Percentiles rank a stretch among this genome's conserved stretches.
These are phyloP conservation scores for Mythimna vitellina DNA, from an alignment of 2,888 invertebrate species.

Conservation along the genomic window DNA sequence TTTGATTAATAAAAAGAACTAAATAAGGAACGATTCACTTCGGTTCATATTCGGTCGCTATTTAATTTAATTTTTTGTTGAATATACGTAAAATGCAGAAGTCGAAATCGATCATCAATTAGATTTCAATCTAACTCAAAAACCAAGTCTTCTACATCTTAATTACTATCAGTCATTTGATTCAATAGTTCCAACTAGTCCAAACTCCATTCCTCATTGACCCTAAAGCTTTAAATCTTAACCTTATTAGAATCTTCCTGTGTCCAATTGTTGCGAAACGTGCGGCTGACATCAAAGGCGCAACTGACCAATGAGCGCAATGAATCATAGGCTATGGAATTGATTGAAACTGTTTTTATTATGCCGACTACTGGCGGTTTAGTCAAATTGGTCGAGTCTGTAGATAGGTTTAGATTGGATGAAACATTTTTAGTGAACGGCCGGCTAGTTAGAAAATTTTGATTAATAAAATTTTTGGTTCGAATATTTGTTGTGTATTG, in stretches of 20 bases:
- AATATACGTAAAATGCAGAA: neutral
- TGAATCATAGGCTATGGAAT: slow-evolving; percentile 81
- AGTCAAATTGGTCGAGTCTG: slow-evolving; percentile 63
- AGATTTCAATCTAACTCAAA: neutral
- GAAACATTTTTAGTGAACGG: slow-evolving; percentile 48
- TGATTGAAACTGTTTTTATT: slow-evolving; percentile 78
- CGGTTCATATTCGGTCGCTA: too few species aligned
- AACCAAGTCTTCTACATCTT: neutral
- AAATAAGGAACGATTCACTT: too few species aligned
- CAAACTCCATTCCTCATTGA: slow-evolving; percentile 71
- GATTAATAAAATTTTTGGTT: slow-evolving; percentile 42
- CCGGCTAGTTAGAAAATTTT: slow-evolving; percentile 44
- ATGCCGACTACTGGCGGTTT: slow-evolving; percentile 67
- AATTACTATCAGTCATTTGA: slow-evolving; percentile 39
- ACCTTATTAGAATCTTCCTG: slow-evolving; percentile 88
- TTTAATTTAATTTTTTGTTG: too few species aligned
- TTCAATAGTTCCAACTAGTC: slow-evolving; percentile 38
- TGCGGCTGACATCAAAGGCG: slow-evolving; percentile 77
- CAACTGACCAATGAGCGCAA: slow-evolving; percentile 75
- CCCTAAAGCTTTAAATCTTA: slow-evolving; percentile 85
- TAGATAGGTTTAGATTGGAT: slow-evolving; percentile 61
- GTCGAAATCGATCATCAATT: neutral
- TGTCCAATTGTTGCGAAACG: slow-evolving; percentile 81
- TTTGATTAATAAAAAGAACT: too few species aligned
- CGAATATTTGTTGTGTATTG: slow-evolving; percentile 26